Evolutionary conservation across 37 sponge, comb jelly and placozoan species (phyloP).

Genomic region (Chondrilla cf. caribensis): DNA sequence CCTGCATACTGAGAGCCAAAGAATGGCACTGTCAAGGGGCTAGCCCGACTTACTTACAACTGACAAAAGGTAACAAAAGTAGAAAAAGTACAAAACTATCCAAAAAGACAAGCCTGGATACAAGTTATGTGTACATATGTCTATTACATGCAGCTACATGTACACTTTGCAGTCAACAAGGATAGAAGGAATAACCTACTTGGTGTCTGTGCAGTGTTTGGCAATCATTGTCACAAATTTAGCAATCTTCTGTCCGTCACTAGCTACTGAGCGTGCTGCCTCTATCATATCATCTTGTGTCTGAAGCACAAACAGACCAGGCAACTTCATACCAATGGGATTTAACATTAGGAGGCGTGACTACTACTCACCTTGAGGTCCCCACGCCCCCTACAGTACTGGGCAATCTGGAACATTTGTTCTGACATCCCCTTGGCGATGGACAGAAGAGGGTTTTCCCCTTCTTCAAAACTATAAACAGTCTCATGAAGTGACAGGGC

Average conservation of each 20-base stretch:
- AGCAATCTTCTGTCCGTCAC: constrained; percentile 52
- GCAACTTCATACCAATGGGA: too few relatives aligned
- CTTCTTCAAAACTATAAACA: constrained; percentile 67
- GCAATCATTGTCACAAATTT: constrained; percentile 60
- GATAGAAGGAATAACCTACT: too few relatives aligned
- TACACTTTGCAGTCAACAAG: too few relatives aligned
- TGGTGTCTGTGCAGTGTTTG: constrained; percentile 66
- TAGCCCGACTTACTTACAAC: too few relatives aligned
- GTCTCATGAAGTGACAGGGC: constrained; percentile 63
- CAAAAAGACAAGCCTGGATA: not conserved
- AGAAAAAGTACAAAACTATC: not conserved
- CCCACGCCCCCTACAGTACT: constrained; percentile 53
- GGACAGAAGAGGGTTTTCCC: constrained; percentile 65
- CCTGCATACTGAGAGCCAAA: constrained; percentile 37
- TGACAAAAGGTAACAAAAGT: not conserved
- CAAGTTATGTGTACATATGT: not conserved
- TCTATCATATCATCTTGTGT: constrained; percentile 76
- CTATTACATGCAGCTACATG: too few relatives aligned
- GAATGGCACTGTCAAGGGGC: not conserved
- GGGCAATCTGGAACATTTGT: constrained; percentile 81
- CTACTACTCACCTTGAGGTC: constrained; percentile 23
- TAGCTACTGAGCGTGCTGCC: constrained; percentile 72
- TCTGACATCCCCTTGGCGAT: constrained; percentile 85
- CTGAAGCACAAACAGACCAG: constrained; percentile 25
- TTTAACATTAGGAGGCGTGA: not conserved